Percentiles rank a stretch among this genome's conserved stretches.
Evolutionary conservation across 1,140 invertebrate genomes (phyloP).

Genomic region (Mesaphorura yosii): DNA sequence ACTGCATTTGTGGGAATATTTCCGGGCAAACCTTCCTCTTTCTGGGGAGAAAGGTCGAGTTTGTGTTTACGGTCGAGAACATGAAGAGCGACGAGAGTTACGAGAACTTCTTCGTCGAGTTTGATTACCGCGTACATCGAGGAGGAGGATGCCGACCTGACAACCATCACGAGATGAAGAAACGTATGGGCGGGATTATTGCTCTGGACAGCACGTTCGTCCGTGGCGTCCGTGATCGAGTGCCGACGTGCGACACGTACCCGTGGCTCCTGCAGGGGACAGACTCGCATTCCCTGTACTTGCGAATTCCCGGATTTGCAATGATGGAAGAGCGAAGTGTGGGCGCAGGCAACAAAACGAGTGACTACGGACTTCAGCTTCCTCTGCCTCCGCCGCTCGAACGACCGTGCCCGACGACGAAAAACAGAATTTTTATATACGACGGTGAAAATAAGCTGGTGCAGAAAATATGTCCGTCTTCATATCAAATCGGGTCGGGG

Average conservation of each 20-base stretch:
- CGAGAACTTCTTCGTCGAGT: slow-evolving; percentile 28
- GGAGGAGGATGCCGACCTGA: slow-evolving; percentile 21
- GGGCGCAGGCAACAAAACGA: neutral
- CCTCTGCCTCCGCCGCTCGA: slow-evolving; percentile 20
- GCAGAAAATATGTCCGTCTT: slow-evolving; percentile 31
- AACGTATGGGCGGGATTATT: slow-evolving; percentile 27
- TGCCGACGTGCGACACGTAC: slow-evolving; percentile 26
- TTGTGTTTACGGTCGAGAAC: slow-evolving; percentile 21
- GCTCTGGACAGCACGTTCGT: slow-evolving; percentile 24
- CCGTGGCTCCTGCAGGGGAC: slow-evolving; percentile 28
- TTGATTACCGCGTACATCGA: slow-evolving; percentile 21
- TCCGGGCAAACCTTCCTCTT: slow-evolving; percentile 15
- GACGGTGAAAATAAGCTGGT: slow-evolving; percentile 26
- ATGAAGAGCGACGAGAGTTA: slow-evolving; percentile 23
- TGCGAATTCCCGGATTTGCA: slow-evolving; percentile 26
- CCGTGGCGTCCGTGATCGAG: slow-evolving; percentile 16
- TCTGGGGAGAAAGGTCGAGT: slow-evolving; percentile 24
- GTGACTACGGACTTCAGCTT: slow-evolving; percentile 5
- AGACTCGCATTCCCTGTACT: slow-evolving; percentile 23
- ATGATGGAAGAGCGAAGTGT: slow-evolving; percentile 19
- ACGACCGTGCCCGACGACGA: slow-evolving; percentile 28
- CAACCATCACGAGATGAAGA: slow-evolving; percentile 29
- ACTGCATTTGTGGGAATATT: slow-evolving; percentile 25
- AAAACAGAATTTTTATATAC: slow-evolving; percentile 30
- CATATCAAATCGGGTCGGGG: slow-evolving; percentile 16